Conservation (phyloP, 2,113 vertebrate species). For the Nycticebus coucang region DNA sequence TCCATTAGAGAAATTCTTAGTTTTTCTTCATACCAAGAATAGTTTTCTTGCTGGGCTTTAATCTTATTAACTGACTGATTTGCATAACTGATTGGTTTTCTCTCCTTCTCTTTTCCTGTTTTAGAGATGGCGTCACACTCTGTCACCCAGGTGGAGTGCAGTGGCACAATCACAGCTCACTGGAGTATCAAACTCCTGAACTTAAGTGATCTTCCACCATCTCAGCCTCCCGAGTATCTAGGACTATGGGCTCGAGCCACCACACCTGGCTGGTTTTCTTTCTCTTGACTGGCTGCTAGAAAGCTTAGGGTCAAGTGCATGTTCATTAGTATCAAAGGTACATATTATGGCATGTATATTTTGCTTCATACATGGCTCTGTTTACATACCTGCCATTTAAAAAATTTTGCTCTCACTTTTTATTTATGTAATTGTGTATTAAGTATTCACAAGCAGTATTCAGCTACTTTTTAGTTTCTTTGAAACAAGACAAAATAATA, state of each 20-base stretch:
- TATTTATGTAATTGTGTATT: background rate
- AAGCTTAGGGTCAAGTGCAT: background rate
- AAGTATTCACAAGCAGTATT: background rate
- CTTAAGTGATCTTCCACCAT: too few species aligned
- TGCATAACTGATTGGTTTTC: background rate
- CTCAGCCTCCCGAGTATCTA: too few species aligned
- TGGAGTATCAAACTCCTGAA: too few species aligned
- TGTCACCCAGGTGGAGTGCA: too few species aligned
- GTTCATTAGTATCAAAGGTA: background rate
- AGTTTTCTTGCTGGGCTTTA: background rate
- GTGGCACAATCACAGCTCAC: too few species aligned
- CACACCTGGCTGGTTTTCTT: background rate
- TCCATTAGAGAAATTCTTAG: slow-evolving; percentile 8
- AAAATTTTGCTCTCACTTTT: slow-evolving; percentile 6
- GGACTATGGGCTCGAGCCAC: too few species aligned
- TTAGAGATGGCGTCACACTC: too few species aligned
- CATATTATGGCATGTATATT: background rate
- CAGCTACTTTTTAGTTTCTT: slow-evolving; percentile 26
- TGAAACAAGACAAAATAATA: slow-evolving; percentile 13
- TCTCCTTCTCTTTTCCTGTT: slow-evolving; percentile 9
- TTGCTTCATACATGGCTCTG: background rate
- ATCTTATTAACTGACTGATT: background rate
- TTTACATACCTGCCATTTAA: background rate
- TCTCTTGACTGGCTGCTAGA: background rate
- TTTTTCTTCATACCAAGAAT: background rate